Evolutionary conservation across 2,113 vertebrate species (phyloP).

Genomic region (Takifugu bimaculatus): DNA sequence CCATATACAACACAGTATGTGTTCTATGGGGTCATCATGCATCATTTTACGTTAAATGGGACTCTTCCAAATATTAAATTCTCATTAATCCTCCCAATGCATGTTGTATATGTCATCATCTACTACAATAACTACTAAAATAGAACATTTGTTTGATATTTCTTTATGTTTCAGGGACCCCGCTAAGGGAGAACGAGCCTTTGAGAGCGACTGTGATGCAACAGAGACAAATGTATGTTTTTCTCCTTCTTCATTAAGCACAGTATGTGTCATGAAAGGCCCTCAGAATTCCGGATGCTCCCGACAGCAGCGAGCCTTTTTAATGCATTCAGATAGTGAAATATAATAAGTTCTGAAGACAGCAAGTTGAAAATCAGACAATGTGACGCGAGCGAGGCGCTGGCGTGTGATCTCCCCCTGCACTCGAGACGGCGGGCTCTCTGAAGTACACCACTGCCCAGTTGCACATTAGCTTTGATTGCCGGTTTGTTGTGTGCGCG

Average conservation of each 20-base stretch:
- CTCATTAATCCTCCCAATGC: too few relatives aligned
- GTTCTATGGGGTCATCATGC: too few relatives aligned
- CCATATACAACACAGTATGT: too few relatives aligned
- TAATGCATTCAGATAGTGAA: constrained; percentile 32
- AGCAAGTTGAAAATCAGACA: constrained; percentile 49
- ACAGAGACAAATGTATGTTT: constrained; percentile 38
- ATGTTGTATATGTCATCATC: too few relatives aligned
- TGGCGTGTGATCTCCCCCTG: constrained; percentile 59
- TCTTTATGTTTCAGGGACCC: too few relatives aligned
- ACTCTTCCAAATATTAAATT: too few relatives aligned
- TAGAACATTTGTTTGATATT: too few relatives aligned
- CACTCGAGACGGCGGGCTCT: constrained; percentile 52
- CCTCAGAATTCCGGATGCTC: constrained; percentile 31
- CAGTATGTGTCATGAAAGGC: constrained; percentile 44
- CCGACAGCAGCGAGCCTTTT: constrained; percentile 19
- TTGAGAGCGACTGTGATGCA: constrained; percentile 5
- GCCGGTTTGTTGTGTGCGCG: constrained; percentile 68
- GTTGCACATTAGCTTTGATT: constrained; percentile 73
- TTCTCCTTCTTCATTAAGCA: constrained; percentile 47
- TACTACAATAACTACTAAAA: too few relatives aligned
- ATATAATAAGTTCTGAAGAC: constrained; percentile 58
- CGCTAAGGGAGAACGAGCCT: constrained; percentile 7
- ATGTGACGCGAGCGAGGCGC: constrained; percentile 52
- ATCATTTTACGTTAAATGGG: too few relatives aligned
- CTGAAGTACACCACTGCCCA: constrained; percentile 65